Conservation (phyloP, 2,888 invertebrate species). For the Drosophila lutescens region DNA sequence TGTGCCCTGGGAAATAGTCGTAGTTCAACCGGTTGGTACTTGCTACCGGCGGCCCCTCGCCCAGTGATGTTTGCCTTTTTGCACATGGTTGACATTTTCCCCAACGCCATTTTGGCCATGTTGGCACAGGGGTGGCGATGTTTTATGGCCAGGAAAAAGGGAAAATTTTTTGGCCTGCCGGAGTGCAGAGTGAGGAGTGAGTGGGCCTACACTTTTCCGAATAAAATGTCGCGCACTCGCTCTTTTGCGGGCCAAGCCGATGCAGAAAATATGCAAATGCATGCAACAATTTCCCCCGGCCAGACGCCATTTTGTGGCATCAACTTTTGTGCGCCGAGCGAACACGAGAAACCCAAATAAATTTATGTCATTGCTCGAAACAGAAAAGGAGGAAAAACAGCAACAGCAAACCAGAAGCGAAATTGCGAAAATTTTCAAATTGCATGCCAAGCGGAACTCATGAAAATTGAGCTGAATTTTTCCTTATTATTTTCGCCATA, state of each 20-base stretch:
- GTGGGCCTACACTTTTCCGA: conserved; percentile 53
- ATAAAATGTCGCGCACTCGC: conserved; percentile 70
- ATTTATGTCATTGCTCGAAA: conserved; percentile 61
- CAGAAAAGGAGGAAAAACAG: conserved; percentile 30
- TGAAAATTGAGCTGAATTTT: conserved; percentile 51
- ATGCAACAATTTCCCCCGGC: conserved; percentile 45
- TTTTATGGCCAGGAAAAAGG: conserved; percentile 24
- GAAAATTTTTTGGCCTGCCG: background rate
- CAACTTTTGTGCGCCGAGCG: conserved; percentile 39
- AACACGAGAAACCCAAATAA: conserved; percentile 61
- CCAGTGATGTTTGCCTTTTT: conserved; percentile 40
- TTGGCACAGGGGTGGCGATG: conserved; percentile 41
- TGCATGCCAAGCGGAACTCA: conserved; percentile 48
- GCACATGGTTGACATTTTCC: conserved; percentile 75
- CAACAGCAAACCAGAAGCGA: conserved; percentile 29
- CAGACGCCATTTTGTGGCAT: conserved; percentile 54
- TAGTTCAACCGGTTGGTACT: conserved; percentile 46
- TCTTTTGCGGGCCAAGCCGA: conserved; percentile 49
- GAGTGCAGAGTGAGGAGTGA: background rate
- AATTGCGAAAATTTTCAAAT: conserved; percentile 45
- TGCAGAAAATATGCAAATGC: conserved; percentile 71
- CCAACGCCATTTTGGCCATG: conserved; percentile 64
- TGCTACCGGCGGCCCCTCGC: conserved; percentile 35
- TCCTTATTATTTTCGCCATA: conserved; percentile 28
- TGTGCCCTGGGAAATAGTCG: conserved; percentile 35